Base-by-base conservation (phyloP, 2,113 vertebrate genomes). In the Syngnathus typhle region DNA sequence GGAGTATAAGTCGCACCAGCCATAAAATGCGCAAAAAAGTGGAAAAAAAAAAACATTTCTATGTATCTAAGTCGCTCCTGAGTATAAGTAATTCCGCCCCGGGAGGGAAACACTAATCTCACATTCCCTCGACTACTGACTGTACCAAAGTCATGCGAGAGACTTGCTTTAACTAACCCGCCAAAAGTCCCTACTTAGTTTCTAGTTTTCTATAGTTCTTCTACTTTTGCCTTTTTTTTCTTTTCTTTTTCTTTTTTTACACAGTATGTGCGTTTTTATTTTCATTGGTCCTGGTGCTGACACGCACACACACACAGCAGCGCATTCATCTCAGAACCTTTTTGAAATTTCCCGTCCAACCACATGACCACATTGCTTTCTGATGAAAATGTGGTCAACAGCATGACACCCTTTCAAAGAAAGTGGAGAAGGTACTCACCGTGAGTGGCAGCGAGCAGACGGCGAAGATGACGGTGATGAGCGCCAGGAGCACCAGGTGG, bases 371-470 rank as follows among this genome's bases (percentile, higher is more conserved):
- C 27, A 5, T 43, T 43, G n/a, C 60, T 21, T 13, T 60, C 16
- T 18, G 51, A 39, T 13, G 43, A 7, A 16, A 7, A 39, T 39
- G 18, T 39, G 7, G 32, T 60, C 12, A 16, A 44, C 13, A 44
- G 9, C n/a, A 23, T 5, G 2, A 47, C 43, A 23, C 23, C 1
- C 23, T 23, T 23, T 23, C 23, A 41, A 41, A 41, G 1, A 1
- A 44, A 44, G 12, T 13, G 3, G 64, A n/a, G 60, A 2, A 4
- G 18, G 16, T 65, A 92, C 95, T 94, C 75, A 96, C 95, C 16
- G 92, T 94, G 43, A 96, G 92, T 0, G 95, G 95, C 76, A 95
- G 82, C 1, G 94, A 94, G 81, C 93, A 96, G 75, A 96, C 87
- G 4, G 91, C 90, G 51, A 96, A 95, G 87, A 94, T 91, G 77